A percentile compares a stretch with the other conserved stretches of the same genome.
These are phyloP conservation scores for Rhyacophila evoluta DNA, from an alignment of 2,888 invertebrate genomes.

Conservation along the genomic window DNA sequence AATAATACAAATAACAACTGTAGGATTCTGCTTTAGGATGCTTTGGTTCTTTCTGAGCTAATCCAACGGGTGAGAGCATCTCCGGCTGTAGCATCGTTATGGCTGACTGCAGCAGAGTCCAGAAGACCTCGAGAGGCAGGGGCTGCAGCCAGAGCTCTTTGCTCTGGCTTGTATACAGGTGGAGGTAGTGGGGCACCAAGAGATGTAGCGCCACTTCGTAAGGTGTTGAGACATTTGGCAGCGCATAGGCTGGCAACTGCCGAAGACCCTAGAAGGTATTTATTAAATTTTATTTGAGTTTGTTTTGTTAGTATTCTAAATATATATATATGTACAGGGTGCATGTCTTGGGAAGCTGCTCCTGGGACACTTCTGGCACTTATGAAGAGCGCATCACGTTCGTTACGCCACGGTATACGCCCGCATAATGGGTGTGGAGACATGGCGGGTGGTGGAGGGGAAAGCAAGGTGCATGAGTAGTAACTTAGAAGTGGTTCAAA, in stretches of 20 bases:
- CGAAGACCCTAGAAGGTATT: constrained; percentile 65
- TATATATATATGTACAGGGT: too few species aligned
- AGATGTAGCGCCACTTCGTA: constrained; percentile 58
- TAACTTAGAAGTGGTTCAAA: too few species aligned
- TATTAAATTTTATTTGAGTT: too few species aligned
- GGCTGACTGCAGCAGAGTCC: constrained; percentile 66
- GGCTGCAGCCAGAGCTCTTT: constrained; percentile 61
- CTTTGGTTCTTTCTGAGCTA: constrained; percentile 64
- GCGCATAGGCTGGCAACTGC: constrained; percentile 65
- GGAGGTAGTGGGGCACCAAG: constrained; percentile 60
- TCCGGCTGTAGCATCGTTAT: constrained; percentile 65
- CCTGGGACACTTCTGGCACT: too few species aligned
- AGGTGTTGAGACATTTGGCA: constrained; percentile 64
- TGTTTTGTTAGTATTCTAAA: too few species aligned
- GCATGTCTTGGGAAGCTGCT: too few species aligned
- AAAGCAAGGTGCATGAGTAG: too few species aligned
- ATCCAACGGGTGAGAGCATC: constrained; percentile 67
- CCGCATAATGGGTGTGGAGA: too few species aligned
- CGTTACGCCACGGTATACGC: too few species aligned
- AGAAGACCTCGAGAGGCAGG: constrained; percentile 60
- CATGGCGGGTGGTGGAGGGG: too few species aligned
- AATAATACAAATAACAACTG: too few species aligned
- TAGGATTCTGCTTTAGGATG: constrained; percentile 61
- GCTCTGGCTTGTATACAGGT: constrained; percentile 65
- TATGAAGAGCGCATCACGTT: too few species aligned